phyloP scores from a whole-genome alignment of 1,140 invertebrate species.

The Zaprionus lachaisei region DNA sequence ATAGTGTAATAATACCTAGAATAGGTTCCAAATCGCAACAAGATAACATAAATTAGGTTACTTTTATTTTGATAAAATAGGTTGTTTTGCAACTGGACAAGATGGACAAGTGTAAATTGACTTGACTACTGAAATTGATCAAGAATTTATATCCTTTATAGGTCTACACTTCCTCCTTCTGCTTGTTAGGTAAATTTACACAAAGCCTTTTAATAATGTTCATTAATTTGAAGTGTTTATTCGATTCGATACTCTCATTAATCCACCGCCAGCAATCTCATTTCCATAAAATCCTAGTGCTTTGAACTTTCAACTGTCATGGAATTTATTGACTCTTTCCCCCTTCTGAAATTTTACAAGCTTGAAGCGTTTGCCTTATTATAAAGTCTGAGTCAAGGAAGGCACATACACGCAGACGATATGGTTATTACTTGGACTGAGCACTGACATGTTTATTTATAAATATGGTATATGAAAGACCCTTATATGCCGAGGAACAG shows the following conservation, averaged over 20 bases:
- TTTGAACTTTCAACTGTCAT: slow-evolving; percentile 22
- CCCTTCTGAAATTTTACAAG: neutral
- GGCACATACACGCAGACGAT: slow-evolving; percentile 57
- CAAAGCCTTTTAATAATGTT: too few relatives aligned
- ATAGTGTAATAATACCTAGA: too few relatives aligned
- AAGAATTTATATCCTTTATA: too few relatives aligned
- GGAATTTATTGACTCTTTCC: slow-evolving; percentile 12
- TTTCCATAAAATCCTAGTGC: slow-evolving; percentile 10
- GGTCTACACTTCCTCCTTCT: too few relatives aligned
- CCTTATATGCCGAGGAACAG: neutral
- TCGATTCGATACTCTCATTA: neutral
- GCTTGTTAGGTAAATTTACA: too few relatives aligned
- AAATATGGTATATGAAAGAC: slow-evolving; percentile 21
- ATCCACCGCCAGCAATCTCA: slow-evolving; percentile 13
- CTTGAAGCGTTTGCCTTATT: slow-evolving; percentile 33
- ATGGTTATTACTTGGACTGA: slow-evolving; percentile 53
- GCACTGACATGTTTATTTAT: slow-evolving; percentile 19
- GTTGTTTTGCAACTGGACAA: too few relatives aligned
- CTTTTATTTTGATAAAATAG: too few relatives aligned
- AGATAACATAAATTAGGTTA: too few relatives aligned
- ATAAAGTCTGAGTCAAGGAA: slow-evolving; percentile 58
- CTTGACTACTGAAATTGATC: too few relatives aligned
- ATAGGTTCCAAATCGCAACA: too few relatives aligned
- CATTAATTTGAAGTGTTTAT: too few relatives aligned
- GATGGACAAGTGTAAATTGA: too few relatives aligned